Evolutionary conservation across 92 coral and sea anemone species (phyloP), one percentile per base, ranked within the genome.

Genomic region (Galaxea fascicularis): DNA sequence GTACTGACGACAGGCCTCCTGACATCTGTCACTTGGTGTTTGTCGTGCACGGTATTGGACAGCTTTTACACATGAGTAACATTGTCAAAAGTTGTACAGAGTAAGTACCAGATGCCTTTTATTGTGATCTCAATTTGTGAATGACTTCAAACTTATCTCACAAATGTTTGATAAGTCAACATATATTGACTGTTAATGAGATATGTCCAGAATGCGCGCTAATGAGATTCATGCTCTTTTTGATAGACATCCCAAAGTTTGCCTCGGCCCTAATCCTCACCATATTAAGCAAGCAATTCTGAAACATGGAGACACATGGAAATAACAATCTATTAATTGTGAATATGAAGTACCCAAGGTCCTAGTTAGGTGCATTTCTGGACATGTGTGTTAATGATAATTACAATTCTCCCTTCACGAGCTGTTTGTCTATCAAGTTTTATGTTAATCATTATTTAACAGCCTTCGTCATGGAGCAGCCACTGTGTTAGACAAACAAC

Each of bases 31-130:
- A 96, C 71, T 77, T 96, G 87, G 98, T 96, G 79, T 96, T 96
- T 84, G 99, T 96, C 22, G 87, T 96, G 16, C 99, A 96, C 80
- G 99, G 99, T 10, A 96, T 96, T 79, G 99, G 99, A 4, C 99
- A 96, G 91, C 75, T 96, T 21, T 28, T 94, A 78, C 92, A 94
- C 80, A 96, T 89, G 94, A 94, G 98, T 74, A 96, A 87, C 74
- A 96, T 94, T 82, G 98, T 91, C 65, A 89, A 60, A 79, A 92
- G 94, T 65, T 91, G 95, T 73, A 86, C 93, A 18, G 94, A 86
- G 98, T 96, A 84, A 90, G 98, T 86, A 25, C 25, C 24, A 0
- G 4, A 5, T 7, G n/a, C 29, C 11, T 6, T 30, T 35, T 24
- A 44, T 9, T 44, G 26, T 45, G 18, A 21, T 4, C 39, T 14